Evolutionary conservation across 2,888 invertebrate genomes (phyloP), one percentile per base, ranked within the genome.

Genomic region (Cryptus viduatorius): DNA sequence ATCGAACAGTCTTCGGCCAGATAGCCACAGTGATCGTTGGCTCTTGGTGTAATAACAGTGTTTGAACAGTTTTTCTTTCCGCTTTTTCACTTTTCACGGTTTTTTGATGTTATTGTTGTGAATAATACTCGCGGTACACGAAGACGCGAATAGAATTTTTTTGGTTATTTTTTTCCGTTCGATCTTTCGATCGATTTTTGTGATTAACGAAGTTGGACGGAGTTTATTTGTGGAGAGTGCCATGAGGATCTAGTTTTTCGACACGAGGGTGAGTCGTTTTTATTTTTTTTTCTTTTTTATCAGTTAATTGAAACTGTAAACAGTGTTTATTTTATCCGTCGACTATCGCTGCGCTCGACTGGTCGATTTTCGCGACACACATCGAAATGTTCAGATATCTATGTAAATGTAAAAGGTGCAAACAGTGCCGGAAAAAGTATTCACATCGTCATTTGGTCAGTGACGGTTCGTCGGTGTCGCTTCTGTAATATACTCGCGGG

Each of bases 221-320:
- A 65, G 79, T 80, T 80, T 46, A 71, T 83, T 87, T 89, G 90
- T 88, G 82, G 79, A 71, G 86, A 90, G 90, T 90, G 90, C 86
- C 87, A 91, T 91, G 90, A 87, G 89, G 89, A 91, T 90, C 87
- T 90, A 91, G 87, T 87, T 87, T 82, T 68, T 81, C 85, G 79
- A 86, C 68, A 87, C 86, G 69, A 76, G 77, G 89, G 90, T 89
- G 83, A 90, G 89, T 88, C 29, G 29, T 50, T 68, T 31, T 42
- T 3, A 7, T 48, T 14, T 24, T 46, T 53, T 19, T 10, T 68
- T 50, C 24, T 56, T n/a, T 29, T 10, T 72, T n/a, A n/a, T 8
- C 8, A 2, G 8, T 71, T 42, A 31, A 2, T 48, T 14, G 29
- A 7, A 12, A n/a, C 29, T 44, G 4, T 3, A 31, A 29, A 68